These are phyloP conservation scores for Microctonus hyperodae DNA, from an alignment of 2,888 invertebrate species.

Conservation along the genomic window DNA sequence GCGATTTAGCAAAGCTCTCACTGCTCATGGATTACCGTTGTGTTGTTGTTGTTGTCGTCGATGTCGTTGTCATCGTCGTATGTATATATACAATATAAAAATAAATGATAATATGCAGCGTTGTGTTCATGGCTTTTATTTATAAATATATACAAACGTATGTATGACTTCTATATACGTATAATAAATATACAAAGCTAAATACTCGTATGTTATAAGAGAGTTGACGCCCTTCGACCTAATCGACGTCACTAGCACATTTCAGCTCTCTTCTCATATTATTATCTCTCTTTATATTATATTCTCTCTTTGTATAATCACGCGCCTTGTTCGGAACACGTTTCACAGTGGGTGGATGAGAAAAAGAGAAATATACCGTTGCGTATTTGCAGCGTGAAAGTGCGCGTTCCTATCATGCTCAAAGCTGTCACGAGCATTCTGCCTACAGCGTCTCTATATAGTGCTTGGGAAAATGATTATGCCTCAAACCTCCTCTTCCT, in stretches of 20 bases:
- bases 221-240: conserved; percentile 27
- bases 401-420: conserved; percentile 37
- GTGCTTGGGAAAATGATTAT: conserved; percentile 7
- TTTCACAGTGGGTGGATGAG: conserved; percentile 39
- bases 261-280: conserved; percentile 18
- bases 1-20: conserved; percentile 27
- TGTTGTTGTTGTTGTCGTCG: neutral
- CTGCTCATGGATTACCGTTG: neutral
- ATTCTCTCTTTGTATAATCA: neutral
- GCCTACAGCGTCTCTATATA: neutral
- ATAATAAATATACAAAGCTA: neutral
- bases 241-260: conserved; percentile 28
- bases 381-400: conserved; percentile 50
- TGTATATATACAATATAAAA: neutral
- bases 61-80: neutral
- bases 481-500: neutral
- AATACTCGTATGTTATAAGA: neutral
- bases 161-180: too few relatives aligned
- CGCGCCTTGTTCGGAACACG: neutral
- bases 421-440: conserved; percentile 27
- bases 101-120: neutral
- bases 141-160: too few relatives aligned
- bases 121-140: neutral
- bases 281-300: too few relatives aligned
- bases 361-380: conserved; percentile 43